Evolutionary conservation across 2,797 vertebrate genomes (phyloP).

Genomic region (Chaetophractus vellerosus): DNA sequence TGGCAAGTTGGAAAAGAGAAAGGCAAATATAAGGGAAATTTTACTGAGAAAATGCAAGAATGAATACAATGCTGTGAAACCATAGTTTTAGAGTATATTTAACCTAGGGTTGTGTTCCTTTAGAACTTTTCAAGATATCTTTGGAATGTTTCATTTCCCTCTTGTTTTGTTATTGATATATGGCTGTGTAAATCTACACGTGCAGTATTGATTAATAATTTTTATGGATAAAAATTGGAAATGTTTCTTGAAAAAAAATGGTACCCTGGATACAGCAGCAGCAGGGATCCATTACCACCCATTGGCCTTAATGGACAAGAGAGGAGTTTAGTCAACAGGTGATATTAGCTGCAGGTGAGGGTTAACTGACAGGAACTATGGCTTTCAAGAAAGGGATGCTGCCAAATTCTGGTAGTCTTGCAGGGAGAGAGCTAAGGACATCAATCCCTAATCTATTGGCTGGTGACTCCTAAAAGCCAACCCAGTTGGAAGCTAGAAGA

Average conservation of each 20-base stretch:
- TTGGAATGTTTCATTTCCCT: no score
- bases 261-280: neutral
- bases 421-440: neutral
- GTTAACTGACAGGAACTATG: neutral
- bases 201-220: no score
- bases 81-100: no score
- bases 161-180: no score
- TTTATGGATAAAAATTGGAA: no score
- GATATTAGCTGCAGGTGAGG: neutral
- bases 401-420: neutral
- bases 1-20: conserved; percentile 96
- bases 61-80: conserved; percentile 93
- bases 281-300: neutral
- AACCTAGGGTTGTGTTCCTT: no score
- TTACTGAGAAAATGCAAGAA: conserved; percentile 86
- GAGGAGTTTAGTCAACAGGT: neutral
- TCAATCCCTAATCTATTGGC: neutral
- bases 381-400: neutral
- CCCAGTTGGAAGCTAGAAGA: neutral
- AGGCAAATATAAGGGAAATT: conserved; percentile 98
- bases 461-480: neutral
- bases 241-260: no score
- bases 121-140: no score
- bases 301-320: neutral
- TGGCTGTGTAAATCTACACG: no score